A percentile compares a stretch with the other conserved stretches of the same genome.
Evolutionary conservation across 1,140 invertebrate species (phyloP).

Genomic region (Vanessa tameamea): DNA sequence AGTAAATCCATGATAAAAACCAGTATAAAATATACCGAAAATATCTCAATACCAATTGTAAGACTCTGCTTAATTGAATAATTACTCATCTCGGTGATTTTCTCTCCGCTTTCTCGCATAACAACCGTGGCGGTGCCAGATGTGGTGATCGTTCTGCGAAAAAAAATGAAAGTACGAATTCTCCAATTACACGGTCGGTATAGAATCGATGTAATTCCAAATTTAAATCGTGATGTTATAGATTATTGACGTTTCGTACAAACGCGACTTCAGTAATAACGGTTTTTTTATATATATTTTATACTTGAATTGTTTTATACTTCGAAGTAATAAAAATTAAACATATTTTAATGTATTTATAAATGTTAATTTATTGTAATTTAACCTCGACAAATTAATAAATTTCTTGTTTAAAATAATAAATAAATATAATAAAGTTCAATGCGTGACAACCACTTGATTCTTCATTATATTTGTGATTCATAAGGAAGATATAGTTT

Average conservation of each 20-base stretch:
- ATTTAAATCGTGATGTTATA: not conserved
- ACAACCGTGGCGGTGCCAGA: slow-evolving; percentile 40
- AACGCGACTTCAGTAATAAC: not conserved
- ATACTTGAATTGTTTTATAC: too few relatives aligned
- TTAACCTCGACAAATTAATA: too few relatives aligned
- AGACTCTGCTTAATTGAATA: slow-evolving; percentile 19
- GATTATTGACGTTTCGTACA: not conserved
- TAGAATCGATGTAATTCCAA: slow-evolving; percentile 18
- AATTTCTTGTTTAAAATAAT: too few relatives aligned
- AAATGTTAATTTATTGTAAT: too few relatives aligned
- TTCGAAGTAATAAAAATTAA: too few relatives aligned
- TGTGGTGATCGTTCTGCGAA: slow-evolving; percentile 24
- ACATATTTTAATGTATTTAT: too few relatives aligned
- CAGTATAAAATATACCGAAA: too few relatives aligned
- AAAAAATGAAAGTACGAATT: slow-evolving; percentile 41
- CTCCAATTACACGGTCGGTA: slow-evolving; percentile 25
- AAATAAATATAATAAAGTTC: too few relatives aligned
- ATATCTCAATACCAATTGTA: slow-evolving; percentile 1
- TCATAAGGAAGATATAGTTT: too few relatives aligned
- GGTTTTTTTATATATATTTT: not conserved
- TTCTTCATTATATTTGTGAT: too few relatives aligned
- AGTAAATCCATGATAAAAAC: too few relatives aligned
- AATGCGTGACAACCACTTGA: too few relatives aligned
- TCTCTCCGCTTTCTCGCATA: slow-evolving; percentile 56
- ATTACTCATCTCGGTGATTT: slow-evolving; percentile 36